Percentiles rank a stretch among this genome's conserved stretches.
phyloP scores from a whole-genome alignment of 1,140 invertebrate species.

The Heliconius hewitsoni region DNA sequence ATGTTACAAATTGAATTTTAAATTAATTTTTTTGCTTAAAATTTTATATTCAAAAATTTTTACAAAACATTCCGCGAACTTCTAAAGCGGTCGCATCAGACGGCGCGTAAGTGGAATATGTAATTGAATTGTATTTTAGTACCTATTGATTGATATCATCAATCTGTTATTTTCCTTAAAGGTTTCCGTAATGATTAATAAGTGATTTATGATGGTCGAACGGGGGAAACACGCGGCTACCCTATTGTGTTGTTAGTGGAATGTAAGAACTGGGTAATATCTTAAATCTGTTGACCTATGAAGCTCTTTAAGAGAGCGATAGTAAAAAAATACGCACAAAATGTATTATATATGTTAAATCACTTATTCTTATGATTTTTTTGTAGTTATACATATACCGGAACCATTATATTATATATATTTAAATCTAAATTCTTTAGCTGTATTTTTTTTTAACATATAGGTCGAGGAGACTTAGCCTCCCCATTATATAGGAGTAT shows the following conservation, averaged over 20 bases:
- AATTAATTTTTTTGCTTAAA: neutral
- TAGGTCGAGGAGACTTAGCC: no score
- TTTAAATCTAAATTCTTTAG: no score
- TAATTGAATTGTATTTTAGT: slow-evolving; percentile 14
- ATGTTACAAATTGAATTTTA: no score
- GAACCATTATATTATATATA: no score
- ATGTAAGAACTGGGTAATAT: neutral
- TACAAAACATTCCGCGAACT: neutral
- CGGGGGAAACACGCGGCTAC: slow-evolving; percentile 17
- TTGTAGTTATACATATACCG: no score
- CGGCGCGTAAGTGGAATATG: slow-evolving; percentile 1
- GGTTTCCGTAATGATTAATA: slow-evolving; percentile 24
- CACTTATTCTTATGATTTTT: no score
- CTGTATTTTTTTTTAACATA: no score
- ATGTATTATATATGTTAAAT: no score
- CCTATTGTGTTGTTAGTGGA: neutral
- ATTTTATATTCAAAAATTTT: neutral
- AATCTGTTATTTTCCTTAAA: slow-evolving; percentile 19
- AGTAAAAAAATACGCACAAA: neutral
- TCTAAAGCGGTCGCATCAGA: neutral
- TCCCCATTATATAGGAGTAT: no score
- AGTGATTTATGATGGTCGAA: slow-evolving; percentile 16
- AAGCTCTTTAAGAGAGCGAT: neutral
- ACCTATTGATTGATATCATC: slow-evolving; percentile 1
- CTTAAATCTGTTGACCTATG: neutral